Percentiles rank a stretch among this genome's conserved stretches.
Evolutionary conservation across 2,888 invertebrate species (phyloP).

Genomic region (Silvanus unidentatus): DNA sequence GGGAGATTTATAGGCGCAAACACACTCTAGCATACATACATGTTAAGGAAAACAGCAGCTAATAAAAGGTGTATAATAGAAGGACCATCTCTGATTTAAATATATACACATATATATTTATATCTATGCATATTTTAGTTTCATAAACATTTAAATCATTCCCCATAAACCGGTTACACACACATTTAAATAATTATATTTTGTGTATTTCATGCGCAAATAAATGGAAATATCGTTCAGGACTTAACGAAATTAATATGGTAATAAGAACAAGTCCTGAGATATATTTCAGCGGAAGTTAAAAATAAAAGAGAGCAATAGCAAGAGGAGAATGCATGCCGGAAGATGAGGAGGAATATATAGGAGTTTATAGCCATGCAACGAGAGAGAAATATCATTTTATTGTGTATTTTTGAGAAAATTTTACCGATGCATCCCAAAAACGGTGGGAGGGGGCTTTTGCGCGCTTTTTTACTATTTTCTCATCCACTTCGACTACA

Average conservation of each 20-base stretch:
- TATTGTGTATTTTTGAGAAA: no score
- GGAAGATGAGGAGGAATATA: no score
- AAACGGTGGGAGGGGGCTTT: constrained; percentile 41
- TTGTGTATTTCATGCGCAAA: no score
- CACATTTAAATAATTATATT: background rate
- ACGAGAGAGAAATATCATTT: no score
- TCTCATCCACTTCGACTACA: constrained; percentile 9
- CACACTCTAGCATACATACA: constrained; percentile 21
- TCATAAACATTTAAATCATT: no score
- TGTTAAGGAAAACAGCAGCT: constrained; percentile 18
- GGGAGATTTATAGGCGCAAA: constrained; percentile 16
- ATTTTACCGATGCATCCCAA: background rate
- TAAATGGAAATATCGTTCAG: no score
- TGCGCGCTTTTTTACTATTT: constrained; percentile 9
- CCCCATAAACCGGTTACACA: background rate
- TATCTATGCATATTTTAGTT: constrained; percentile 7
- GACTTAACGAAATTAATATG: no score
- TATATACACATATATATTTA: constrained; percentile 11
- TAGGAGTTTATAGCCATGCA: no score
- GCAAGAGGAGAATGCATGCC: no score
- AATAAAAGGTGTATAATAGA: constrained; percentile 13
- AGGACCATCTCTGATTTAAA: constrained; percentile 17
- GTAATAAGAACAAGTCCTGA: no score
- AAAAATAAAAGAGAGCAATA: no score
- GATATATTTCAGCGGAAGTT: no score